Percentiles rank a stretch among this genome's conserved stretches.
Conservation (phyloP, 2,888 invertebrate species). For the Drosophila meridionalis region DNA sequence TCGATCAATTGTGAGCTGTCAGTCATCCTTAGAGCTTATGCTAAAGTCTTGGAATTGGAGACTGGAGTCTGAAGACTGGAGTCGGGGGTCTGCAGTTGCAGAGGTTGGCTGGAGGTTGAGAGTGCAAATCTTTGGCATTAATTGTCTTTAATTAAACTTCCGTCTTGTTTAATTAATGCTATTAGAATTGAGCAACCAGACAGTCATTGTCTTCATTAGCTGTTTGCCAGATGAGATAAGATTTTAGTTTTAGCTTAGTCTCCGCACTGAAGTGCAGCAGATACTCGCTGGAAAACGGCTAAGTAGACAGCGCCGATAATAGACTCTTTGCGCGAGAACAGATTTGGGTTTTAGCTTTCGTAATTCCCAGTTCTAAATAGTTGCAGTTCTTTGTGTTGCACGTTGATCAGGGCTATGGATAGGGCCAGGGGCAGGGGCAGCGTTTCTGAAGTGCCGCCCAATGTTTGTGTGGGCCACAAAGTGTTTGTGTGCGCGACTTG, state of each 20-base stretch:
- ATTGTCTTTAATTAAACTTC: slow-evolving; percentile 78
- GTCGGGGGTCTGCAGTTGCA: neutral
- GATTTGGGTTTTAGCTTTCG: slow-evolving; percentile 44
- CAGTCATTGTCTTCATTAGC: slow-evolving; percentile 40
- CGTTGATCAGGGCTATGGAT: neutral
- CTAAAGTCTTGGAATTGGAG: neutral
- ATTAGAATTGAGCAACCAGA: slow-evolving; percentile 50
- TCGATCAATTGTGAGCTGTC: slow-evolving; percentile 51
- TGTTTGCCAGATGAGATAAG: slow-evolving; percentile 42
- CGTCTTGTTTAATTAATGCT: slow-evolving; percentile 67
- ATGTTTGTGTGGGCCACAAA: slow-evolving; percentile 50
- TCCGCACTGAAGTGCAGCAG: neutral
- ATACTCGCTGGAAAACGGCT: neutral
- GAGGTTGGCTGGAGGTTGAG: slow-evolving; percentile 39
- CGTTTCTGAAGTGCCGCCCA: slow-evolving; percentile 35
- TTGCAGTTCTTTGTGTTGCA: slow-evolving; percentile 38
- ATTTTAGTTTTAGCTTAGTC: slow-evolving; percentile 42
- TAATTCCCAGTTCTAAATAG: neutral
- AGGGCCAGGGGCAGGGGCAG: neutral
- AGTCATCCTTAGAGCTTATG: slow-evolving; percentile 40
- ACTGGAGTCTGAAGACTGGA: neutral
- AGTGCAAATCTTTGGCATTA: slow-evolving; percentile 66
- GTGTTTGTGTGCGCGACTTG: slow-evolving; percentile 46
- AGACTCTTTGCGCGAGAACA: slow-evolving; percentile 31
- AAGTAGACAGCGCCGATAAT: neutral